These are phyloP conservation scores for Clusia tigrina DNA, from an alignment of 2,888 invertebrate genomes.

Conservation along the genomic window DNA sequence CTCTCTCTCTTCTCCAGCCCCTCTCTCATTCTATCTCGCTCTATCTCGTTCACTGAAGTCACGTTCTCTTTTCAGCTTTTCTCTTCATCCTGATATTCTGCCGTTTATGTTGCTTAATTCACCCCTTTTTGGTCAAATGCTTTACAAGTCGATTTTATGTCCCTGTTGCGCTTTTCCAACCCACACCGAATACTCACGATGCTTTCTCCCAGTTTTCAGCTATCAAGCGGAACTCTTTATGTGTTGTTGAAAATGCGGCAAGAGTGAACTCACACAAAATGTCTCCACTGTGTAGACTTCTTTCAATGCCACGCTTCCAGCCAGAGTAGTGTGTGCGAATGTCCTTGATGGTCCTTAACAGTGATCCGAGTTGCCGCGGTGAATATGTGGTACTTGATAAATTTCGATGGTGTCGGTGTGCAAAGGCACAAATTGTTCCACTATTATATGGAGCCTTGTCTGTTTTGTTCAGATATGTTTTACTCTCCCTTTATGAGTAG, in stretches of 20 bases:
- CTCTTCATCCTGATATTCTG: neutral
- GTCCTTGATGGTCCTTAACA: neutral
- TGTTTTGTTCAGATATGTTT: no score
- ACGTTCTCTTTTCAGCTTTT: neutral
- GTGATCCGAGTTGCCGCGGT: no score
- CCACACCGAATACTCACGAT: neutral
- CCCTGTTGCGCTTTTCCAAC: conserved; percentile 54
- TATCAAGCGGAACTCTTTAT: neutral
- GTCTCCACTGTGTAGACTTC: neutral
- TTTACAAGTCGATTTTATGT: conserved; percentile 54
- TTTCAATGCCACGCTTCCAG: neutral
- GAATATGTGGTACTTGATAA: no score
- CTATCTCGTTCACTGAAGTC: no score
- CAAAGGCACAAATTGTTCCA: no score
- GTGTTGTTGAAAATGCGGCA: neutral
- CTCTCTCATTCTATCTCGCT: neutral
- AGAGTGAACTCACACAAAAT: no score
- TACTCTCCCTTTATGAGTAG: no score
- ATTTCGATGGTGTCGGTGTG: no score
- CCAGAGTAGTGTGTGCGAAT: neutral
- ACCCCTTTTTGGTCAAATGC: conserved; percentile 41
- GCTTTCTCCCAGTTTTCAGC: neutral
- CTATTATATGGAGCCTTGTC: no score
- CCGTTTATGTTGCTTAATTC: neutral
- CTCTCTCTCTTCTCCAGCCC: neutral